phyloP scores from a whole-genome alignment of 2,888 invertebrate species.

The Drosophila neoperkinsi region DNA sequence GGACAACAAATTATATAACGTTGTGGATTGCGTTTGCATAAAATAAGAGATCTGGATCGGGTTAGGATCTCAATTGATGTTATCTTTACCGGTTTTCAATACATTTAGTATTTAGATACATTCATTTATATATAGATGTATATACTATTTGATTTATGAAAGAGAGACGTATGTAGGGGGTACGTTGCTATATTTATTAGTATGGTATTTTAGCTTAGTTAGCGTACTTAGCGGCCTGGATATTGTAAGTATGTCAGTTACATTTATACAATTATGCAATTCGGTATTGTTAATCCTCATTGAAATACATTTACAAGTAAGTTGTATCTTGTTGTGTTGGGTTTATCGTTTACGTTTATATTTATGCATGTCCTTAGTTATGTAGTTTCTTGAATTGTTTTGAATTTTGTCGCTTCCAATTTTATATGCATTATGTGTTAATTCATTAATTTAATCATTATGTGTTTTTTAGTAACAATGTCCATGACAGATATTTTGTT shows the following conservation, averaged over 20 bases:
- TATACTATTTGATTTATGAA: conserved; percentile 32
- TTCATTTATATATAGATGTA: conserved; percentile 22
- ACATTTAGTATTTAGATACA: conserved; percentile 25
- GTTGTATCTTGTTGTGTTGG: conserved; percentile 9
- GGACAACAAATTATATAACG: conserved; percentile 48
- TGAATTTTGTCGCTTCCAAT: conserved; percentile 37
- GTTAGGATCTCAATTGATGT: conserved; percentile 9
- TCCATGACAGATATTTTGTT: conserved; percentile 83
- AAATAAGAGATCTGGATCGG: conserved; percentile 41
- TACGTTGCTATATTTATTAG: conserved; percentile 67
- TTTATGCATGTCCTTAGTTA: conserved; percentile 32
- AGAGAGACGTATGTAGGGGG: conserved; percentile 76
- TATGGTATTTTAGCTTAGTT: conserved; percentile 48
- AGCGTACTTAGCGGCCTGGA: conserved; percentile 42
- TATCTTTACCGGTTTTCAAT: conserved; percentile 19
- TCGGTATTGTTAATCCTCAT: conserved; percentile 15
- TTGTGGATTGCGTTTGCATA: conserved; percentile 10
- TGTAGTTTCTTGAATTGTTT: conserved; percentile 40
- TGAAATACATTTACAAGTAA: conserved; percentile 14
- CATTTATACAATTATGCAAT: conserved; percentile 67
- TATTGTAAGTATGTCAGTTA: conserved; percentile 54
- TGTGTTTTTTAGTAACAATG: conserved; percentile 82
- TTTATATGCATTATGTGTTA: conserved; percentile 32
- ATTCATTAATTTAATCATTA: conserved; percentile 24
- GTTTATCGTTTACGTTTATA: conserved; percentile 8